Evolutionary conservation across 2,888 invertebrate species (phyloP).

Genomic region (Leptinotarsa juncta): DNA sequence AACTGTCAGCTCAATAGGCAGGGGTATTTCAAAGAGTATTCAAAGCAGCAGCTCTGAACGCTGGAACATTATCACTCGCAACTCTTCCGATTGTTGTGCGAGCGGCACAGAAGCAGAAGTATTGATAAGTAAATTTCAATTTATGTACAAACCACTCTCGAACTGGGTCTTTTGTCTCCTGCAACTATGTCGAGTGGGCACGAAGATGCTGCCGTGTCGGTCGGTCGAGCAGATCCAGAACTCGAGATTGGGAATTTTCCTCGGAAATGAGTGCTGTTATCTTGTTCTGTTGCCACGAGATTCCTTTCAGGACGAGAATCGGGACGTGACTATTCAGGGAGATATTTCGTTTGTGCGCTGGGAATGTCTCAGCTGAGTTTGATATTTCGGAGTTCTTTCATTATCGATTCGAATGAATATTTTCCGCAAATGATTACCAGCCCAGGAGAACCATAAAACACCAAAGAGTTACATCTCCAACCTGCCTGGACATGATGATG

Average conservation of each 20-base stretch:
- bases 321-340: constrained; percentile 9
- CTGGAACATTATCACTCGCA: constrained; percentile 4
- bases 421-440: background rate
- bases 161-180: constrained; percentile 33
- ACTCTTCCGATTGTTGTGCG: constrained; percentile 2
- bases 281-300: constrained; percentile 10
- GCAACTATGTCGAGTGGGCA: constrained; percentile 10
- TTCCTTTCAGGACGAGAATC: constrained; percentile 4
- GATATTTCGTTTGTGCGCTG: background rate
- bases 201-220: background rate
- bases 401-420: background rate
- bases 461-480: too few relatives aligned
- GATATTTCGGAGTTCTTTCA: background rate
- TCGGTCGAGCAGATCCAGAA: constrained; percentile 8
- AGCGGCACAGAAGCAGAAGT: constrained; percentile 36
- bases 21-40: background rate
- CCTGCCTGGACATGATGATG: too few relatives aligned
- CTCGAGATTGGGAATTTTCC: constrained; percentile 3
- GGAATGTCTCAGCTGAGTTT: background rate
- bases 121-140: constrained; percentile 44
- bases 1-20: constrained; percentile 23
- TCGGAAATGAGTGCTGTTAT: constrained; percentile 9
- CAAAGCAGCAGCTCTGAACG: constrained; percentile 12
- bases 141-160: constrained; percentile 29
- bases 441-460: too few relatives aligned